Evolutionary conservation across 2,113 vertebrate genomes (phyloP), one percentile per base, ranked within the genome.

Genomic region (Psettodes erumei): DNA sequence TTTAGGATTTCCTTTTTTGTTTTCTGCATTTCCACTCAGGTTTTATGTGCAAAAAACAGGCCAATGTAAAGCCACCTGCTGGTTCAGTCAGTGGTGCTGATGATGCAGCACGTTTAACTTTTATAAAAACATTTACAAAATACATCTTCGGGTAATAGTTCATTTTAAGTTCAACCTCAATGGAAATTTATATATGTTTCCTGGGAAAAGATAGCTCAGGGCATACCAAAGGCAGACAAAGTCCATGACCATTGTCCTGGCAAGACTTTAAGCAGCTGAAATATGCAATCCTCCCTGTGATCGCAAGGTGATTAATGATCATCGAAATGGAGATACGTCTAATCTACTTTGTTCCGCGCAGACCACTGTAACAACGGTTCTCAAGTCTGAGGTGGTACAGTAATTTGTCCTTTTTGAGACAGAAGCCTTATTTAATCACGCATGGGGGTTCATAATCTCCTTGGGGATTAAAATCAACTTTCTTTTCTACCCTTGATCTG

Each of bases 381-480:
- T 82, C 79, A 90, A 84, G 66, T 84, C 77, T 75, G 48, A 80
- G 78, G 88, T 87, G 86, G 90, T 87, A 85, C 86, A 88, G 84
- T 89, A 81, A 88, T 88, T 88, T 89, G 76, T 83, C 76, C 71
- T 85, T 78, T 79, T 89, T 68, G 75, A 88, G 77, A 87, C 65
- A 89, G 75, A 77, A 81, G 85, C 82, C 86, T 90, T 60, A 79
- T 90, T 82, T 85, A 87, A 93, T 89, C 80, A 85, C 84, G 86
- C 90, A 79, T 91, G 88, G 64, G n/a, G 87, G 67, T 81, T 83
- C 37, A 79, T 90, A 92, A 89, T 93, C 90, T 83, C 63, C 32
- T 63, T 60, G 37, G 70, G 89, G 89, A 93, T 93, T 91, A 91
- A 86, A 87, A 86, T 87, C 53, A 74, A 86, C 71, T 81, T 88